Percentiles rank a stretch among this genome's conserved stretches.
Conservation (phyloP, 1,140 invertebrate genomes). For the Magallana angulata region DNA sequence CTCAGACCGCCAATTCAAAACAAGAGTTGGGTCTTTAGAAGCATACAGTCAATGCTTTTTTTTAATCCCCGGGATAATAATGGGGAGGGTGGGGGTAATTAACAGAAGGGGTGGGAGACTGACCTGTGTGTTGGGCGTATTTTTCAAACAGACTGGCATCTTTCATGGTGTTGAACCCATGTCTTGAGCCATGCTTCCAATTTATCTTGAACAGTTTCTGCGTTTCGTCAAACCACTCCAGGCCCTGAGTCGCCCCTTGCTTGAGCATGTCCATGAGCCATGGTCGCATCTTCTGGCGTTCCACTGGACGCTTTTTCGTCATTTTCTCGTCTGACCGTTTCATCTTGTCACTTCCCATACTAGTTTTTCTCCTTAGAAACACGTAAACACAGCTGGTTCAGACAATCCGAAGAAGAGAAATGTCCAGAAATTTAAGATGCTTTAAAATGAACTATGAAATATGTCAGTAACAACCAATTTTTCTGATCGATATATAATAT, state of each 20-base stretch:
- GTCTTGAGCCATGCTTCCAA: constrained; percentile 73
- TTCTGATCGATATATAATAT: neutral
- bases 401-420: neutral
- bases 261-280: constrained; percentile 70
- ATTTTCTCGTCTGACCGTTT: constrained; percentile 3
- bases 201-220: constrained; percentile 69
- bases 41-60: too few relatives aligned
- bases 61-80: neutral
- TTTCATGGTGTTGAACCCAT: constrained; percentile 67
- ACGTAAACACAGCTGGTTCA: neutral
- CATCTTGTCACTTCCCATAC: constrained; percentile 14
- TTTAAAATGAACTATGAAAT: too few relatives aligned
- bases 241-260: constrained; percentile 60
- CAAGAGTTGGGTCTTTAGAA: too few relatives aligned
- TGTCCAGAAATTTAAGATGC: neutral
- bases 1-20: too few relatives aligned
- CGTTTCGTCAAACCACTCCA: constrained; percentile 68
- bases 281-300: constrained; percentile 68
- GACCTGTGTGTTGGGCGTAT: constrained; percentile 76
- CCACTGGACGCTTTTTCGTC: constrained; percentile 56
- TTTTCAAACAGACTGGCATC: constrained; percentile 74
- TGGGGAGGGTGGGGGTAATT: neutral
- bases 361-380: constrained; percentile 24
- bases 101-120: neutral
- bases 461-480: too few relatives aligned